These are phyloP conservation scores for Psilopogon haemacephalus DNA, from an alignment of 2,113 vertebrate species.

Conservation along the genomic window DNA sequence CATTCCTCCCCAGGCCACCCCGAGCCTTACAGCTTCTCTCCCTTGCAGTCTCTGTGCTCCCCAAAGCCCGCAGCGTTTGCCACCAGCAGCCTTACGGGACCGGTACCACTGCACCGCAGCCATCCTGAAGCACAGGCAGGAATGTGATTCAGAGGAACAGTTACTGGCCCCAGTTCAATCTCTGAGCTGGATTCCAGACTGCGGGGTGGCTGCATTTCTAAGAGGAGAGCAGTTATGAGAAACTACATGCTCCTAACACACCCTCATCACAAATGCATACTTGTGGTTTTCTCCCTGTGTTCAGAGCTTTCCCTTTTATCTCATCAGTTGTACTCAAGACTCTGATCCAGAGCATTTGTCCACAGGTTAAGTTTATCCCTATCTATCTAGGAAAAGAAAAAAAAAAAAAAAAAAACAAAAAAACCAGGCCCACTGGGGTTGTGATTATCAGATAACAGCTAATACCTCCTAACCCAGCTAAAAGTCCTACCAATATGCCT, in stretches of 20 bases:
- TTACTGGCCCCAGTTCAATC: background rate
- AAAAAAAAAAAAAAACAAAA: background rate
- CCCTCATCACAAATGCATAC: constrained; percentile 47
- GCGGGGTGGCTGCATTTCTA: background rate
- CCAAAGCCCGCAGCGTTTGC: fast-evolving
- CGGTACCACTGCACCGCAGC: fast-evolving
- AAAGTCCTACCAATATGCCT: background rate
- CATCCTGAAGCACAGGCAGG: fast-evolving
- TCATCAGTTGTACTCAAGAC: constrained; percentile 10
- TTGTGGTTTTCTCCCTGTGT: constrained; percentile 25
- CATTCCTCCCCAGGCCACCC: fast-evolving
- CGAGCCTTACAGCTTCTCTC: background rate
- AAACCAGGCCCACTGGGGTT: background rate
- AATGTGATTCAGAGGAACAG: background rate
- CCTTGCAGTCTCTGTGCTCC: fast-evolving
- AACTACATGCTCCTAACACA: background rate
- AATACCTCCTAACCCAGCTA: background rate
- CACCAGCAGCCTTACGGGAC: background rate
- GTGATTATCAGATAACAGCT: background rate
- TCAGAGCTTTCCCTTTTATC: constrained; percentile 49
- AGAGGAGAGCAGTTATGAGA: background rate
- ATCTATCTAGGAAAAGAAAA: background rate
- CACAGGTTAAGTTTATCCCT: background rate
- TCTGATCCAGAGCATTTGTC: constrained; percentile 13
- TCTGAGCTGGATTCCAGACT: background rate